Base-by-base conservation (phyloP, 2,888 invertebrate genomes). In the Colostygia pectinataria region DNA sequence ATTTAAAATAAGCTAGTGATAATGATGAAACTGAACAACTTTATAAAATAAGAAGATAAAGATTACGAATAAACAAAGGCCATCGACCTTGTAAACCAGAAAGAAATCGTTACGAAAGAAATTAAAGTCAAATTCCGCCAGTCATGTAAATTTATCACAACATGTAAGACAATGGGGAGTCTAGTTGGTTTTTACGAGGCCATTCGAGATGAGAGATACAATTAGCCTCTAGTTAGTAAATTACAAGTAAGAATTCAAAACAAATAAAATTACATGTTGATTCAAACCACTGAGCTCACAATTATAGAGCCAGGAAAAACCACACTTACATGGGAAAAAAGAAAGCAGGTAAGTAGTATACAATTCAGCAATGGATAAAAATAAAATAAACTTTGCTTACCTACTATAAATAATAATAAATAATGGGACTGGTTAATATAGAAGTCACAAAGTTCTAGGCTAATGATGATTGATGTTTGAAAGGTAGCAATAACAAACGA, bases 21-120 rank as follows among this genome's bases (percentile, higher is more conserved):
- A n/a, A 33, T 33, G 15, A 27, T 27, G 7, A 15, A 7, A 25
- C 1, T 0, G 37, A 9, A 13, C 13, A 34, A 8, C 8, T 8
- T 12, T 20, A 20, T 34, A 4, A 24, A n/a, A 24, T 36, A 36
- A 36, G 36, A 36, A 24, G 13, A 34, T 34, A 36, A 4, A 29
- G 31, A 23, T 32, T 32, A 24, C 23, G 10, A 23, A 40, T 6
- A 12, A 46, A 46, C 33, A 46, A 46, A 46, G 28, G 46, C 28
- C 28, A 46, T 28, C 14, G 25, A 33, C 46, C 39, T 46, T 46
- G 34, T 46, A 33, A 46, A 40, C 29, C 27, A 39, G 39, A 39
- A 39, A 46, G 28, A 41, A 40, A 47, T 47, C 40, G 29, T 47
- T 36, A 40, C 29, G 15, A 41, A 51, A 24, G 6, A 44, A 45